Percentiles rank a stretch among this genome's conserved stretches.
phyloP scores from a whole-genome alignment of 2,113 vertebrate species.

The Sturnira hondurensis region DNA sequence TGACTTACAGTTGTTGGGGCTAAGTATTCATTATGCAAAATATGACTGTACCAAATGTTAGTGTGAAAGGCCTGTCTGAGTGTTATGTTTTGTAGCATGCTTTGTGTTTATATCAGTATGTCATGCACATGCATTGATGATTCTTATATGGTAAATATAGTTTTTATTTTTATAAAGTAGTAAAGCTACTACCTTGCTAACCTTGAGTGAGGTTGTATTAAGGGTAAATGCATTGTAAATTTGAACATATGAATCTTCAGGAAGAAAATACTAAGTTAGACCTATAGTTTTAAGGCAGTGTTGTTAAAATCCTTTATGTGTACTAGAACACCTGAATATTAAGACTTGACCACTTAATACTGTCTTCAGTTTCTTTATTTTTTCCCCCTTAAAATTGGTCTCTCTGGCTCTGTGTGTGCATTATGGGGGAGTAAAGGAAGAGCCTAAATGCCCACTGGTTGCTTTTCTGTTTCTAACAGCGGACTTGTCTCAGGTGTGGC shows the following conservation, averaged over 20 bases:
- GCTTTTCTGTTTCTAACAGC: slow-evolving; percentile 80
- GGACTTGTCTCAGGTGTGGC: slow-evolving; percentile 99
- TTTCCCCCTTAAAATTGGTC: not conserved
- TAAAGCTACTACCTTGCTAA: not conserved
- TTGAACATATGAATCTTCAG: not conserved
- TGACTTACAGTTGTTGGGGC: not conserved
- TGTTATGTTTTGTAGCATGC: slow-evolving; percentile 80
- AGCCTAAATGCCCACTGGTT: slow-evolving; percentile 4
- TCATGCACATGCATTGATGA: not conserved
- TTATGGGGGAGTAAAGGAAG: not conserved
- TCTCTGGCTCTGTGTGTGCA: not conserved
- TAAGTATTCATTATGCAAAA: not conserved
- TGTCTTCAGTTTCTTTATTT: not conserved
- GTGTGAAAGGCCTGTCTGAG: slow-evolving; percentile 82
- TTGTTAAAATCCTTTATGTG: not conserved
- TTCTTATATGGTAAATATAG: not conserved
- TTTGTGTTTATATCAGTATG: slow-evolving; percentile 55
- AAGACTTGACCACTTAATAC: not conserved
- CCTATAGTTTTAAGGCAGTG: not conserved
- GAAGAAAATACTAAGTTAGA: not conserved
- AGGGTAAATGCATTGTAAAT: slow-evolving; percentile 35
- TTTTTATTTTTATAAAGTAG: slow-evolving; percentile 19
- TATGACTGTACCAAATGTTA: slow-evolving; percentile 37
- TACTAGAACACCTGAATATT: not conserved
- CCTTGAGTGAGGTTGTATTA: not conserved